Evolutionary conservation across 1,140 invertebrate species (phyloP), one percentile per base, ranked within the genome.

Genomic region (Lepidurus packardi): DNA sequence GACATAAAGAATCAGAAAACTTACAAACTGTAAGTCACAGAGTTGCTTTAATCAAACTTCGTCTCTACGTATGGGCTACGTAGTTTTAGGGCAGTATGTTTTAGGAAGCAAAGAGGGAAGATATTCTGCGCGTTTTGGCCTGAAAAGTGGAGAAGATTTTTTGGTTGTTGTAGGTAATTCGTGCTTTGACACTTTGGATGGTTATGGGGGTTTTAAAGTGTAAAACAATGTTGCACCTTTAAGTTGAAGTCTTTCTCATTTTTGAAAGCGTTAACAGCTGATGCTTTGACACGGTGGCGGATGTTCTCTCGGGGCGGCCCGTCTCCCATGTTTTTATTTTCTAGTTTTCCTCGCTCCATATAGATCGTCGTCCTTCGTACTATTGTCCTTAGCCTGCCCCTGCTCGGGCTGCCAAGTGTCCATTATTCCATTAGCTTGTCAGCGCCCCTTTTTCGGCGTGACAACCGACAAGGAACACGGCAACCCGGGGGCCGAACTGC

Each of bases 361-460:
- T 13, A 65, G 53, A 65, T 65, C 13, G 53, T 65, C 53, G 16
- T 65, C 21, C 53, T 16, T 65, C 53, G 53, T 65, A 65, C 21
- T 65, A 65, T 65, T 65, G 53, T 65, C 21, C 53, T 21, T 65
- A 65, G 53, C 53, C 53, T 65, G 53, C 53, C 53, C 53, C 53
- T 16, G 8, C 53, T 65, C 53, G 53, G 53, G 53, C 53, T 65
- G 53, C 53, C 53, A 65, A 65, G 53, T 65, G 53, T 65, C 53
- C 53, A 65, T 65, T 65, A 65, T 65, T 65, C 53, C 53, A 65
- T 65, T 65, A 65, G 53, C 53, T 65, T 65, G 53, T 65, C 53
- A 65, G 53, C 53, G 53, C n/a, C 53, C 53, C 53, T 65, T 65
- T 65, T 65, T 65, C 53, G 53, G 53, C 53, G 53, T 65, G 53